Base-by-base conservation (phyloP, 2,113 vertebrate genomes). In the Polyodon spathula region DNA sequence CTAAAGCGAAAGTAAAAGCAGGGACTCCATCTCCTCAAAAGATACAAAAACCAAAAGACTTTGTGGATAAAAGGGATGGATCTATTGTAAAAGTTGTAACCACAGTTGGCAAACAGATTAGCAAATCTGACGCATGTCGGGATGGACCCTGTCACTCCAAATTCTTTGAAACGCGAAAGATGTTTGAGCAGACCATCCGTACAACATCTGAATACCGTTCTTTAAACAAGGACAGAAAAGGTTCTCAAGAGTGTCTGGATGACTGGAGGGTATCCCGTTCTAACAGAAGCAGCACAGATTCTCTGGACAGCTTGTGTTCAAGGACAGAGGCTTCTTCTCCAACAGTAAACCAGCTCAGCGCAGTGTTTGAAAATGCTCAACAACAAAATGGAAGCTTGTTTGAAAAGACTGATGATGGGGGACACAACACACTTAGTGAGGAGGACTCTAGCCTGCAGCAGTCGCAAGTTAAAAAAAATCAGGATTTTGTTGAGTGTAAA, bases 281-380 rank as follows among this genome's bases (percentile, higher is more conserved):
- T 73, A 93, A 93, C 61, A 75, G 93, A 76, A 95, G 94, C 74
- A 98, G 95, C 65, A 92, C 84, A 0, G 96, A 97, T 78, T 97
- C 95, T 6, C 71, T 97, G 83, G 95, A 97, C 72, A 97, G 95
- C 8, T 89, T 95, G 51, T 97, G 95, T 83, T 92, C 96, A 56
- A 82, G 95, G 68, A 92, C 92, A 0, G 95, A 99, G 68, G 92
- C 93, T 0, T 88, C 93, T 48, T 97, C 93, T 48, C 93, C 96
- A 3, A 97, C 95, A 0, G 95, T 98, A 71, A 97, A 93, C 75
- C 95, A 97, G 76, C 90, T 99, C 68, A 95, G 94, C 0, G 94
- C 95, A 6, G 95, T 98, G 6, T 98, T 98, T 70, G 93, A 98
- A 78, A 92, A 87, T 50, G 81, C 78, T 0, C 92, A 97, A 61